Evolutionary conservation across 2,113 vertebrate genomes (phyloP).

Genomic region (Bombycilla garrulus): DNA sequence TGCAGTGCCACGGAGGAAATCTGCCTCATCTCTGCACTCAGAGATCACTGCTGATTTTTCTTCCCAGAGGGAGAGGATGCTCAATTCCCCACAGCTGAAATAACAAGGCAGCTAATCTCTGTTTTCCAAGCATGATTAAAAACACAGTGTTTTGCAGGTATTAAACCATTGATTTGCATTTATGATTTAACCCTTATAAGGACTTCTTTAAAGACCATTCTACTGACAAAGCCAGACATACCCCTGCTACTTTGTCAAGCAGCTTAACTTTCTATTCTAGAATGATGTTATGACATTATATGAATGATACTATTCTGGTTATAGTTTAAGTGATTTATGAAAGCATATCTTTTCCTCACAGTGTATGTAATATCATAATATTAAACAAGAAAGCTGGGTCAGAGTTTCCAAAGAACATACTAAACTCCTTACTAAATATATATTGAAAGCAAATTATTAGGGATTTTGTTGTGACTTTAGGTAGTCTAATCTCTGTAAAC

Average conservation of each 20-base stretch:
- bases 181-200: not conserved
- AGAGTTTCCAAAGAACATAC: not conserved
- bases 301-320: not conserved
- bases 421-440: not conserved
- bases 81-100: not conserved
- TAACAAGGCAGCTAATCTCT: not conserved
- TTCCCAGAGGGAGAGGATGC: not conserved
- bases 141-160: not conserved
- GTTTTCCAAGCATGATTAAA: not conserved
- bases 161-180: not conserved
- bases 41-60: not conserved
- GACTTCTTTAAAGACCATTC: not conserved
- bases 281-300: not conserved
- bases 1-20: not conserved
- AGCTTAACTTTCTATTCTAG: not conserved
- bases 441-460: not conserved
- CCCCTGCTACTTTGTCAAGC: not conserved
- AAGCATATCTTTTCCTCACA: not conserved
- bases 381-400: not conserved
- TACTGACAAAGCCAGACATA: not conserved
- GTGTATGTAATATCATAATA: not conserved
- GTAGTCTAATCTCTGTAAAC: not conserved
- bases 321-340: not conserved
- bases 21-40: not conserved
- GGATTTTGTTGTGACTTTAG: not conserved